Conservation (phyloP, 2,888 invertebrate genomes). For the Mythimna vitellina region DNA sequence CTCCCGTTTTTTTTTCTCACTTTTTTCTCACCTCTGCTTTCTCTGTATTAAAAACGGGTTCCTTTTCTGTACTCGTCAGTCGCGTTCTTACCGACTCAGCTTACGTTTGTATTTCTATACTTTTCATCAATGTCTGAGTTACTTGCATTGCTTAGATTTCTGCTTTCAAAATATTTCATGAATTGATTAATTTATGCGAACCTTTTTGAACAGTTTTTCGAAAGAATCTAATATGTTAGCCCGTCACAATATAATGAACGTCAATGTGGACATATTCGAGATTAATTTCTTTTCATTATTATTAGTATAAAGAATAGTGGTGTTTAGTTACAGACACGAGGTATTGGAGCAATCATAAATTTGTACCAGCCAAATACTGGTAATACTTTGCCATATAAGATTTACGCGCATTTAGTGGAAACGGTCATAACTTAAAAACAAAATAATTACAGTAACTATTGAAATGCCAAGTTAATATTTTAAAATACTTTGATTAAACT, state of each 20-base stretch:
- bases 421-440: not conserved
- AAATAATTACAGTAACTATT: not conserved
- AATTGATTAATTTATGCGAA: not conserved
- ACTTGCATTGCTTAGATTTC: not conserved
- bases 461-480: not conserved
- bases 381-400: not conserved
- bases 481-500: not conserved
- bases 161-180: not conserved
- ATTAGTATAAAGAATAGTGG: not conserved
- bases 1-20: not conserved
- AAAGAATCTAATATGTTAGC: not conserved
- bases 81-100: too few species aligned
- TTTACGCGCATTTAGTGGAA: too few species aligned
- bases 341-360: conserved; percentile 16
- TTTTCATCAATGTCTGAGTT: not conserved
- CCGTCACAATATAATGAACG: too few species aligned
- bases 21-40: not conserved
- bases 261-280: not conserved
- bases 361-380: conserved; percentile 3
- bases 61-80: not conserved
- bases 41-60: too few species aligned
- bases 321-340: conserved; percentile 3
- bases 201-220: not conserved
- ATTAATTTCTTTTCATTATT: not conserved
- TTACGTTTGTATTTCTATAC: too few species aligned